phyloP scores from a whole-genome alignment of 2,888 invertebrate species.

The Anticlea derivata region DNA sequence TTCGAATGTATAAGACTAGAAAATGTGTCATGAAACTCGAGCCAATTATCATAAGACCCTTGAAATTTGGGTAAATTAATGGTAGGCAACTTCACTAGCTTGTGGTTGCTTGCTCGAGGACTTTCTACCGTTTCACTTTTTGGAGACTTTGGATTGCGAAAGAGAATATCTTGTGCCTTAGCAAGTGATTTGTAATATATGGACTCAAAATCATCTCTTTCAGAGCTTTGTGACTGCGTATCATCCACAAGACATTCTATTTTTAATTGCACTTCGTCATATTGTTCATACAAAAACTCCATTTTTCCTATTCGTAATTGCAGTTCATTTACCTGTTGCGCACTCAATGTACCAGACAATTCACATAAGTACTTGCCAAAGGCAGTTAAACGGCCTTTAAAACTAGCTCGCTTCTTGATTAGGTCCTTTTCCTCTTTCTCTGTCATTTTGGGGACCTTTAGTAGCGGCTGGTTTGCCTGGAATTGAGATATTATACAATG shows the following conservation, averaged over 20 bases:
- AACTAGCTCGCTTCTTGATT: background rate
- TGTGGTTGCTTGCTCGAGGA: background rate
- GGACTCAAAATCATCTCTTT: background rate
- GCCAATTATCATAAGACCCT: conserved; percentile 35
- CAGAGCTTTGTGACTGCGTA: background rate
- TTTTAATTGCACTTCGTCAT: conserved; percentile 33
- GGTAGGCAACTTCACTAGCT: conserved; percentile 33
- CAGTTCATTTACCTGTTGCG: conserved; percentile 23
- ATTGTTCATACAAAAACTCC: conserved; percentile 28
- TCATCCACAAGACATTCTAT: conserved; percentile 32
- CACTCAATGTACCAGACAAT: conserved; percentile 10
- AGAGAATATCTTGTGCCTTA: background rate
- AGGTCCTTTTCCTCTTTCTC: conserved; percentile 4
- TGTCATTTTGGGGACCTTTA: background rate
- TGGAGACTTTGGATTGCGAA: background rate
- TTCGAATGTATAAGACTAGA: conserved; percentile 35
- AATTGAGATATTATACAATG: background rate
- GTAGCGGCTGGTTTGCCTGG: background rate
- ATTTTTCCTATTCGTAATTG: conserved; percentile 30
- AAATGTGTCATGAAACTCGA: conserved; percentile 39
- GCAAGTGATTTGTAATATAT: background rate
- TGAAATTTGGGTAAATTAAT: conserved; percentile 38
- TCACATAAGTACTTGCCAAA: conserved; percentile 20
- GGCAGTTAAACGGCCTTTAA: conserved; percentile 19
- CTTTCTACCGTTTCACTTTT: background rate